These are phyloP conservation scores for Rhamnusium bicolor DNA, from an alignment of 2,888 invertebrate species.

Conservation along the genomic window DNA sequence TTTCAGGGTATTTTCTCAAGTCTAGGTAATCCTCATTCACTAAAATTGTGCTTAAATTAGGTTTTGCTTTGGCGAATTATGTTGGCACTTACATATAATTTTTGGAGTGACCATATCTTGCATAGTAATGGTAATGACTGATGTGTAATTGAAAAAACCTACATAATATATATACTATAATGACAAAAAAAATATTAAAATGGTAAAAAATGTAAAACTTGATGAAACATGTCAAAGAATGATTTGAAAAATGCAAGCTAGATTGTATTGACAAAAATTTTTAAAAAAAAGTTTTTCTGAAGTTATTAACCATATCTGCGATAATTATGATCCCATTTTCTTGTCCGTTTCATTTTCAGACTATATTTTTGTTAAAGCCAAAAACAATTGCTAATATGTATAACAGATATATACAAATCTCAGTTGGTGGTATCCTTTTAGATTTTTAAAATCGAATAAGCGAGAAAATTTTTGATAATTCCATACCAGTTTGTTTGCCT, in stretches of 20 bases:
- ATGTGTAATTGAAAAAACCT: neutral
- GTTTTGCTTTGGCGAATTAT: neutral
- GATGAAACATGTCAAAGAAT: constrained; percentile 20
- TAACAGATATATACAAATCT: too few species aligned
- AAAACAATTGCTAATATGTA: too few species aligned
- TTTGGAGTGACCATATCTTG: constrained; percentile 35
- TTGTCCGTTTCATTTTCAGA: neutral
- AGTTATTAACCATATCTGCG: too few species aligned
- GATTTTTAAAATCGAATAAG: too few species aligned
- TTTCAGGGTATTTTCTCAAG: constrained; percentile 41
- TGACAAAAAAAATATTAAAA: constrained; percentile 12
- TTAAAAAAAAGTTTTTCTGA: neutral
- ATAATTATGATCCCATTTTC: too few species aligned
- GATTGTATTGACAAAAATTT: neutral
- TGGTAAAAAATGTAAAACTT: constrained; percentile 3
- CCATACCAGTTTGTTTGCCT: too few species aligned
- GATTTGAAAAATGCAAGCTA: constrained; percentile 16
- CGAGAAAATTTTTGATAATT: too few species aligned
- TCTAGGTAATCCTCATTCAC: constrained; percentile 53
- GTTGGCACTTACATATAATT: constrained; percentile 44
- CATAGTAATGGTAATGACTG: neutral
- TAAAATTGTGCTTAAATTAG: constrained; percentile 35
- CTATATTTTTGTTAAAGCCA: neutral
- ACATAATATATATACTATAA: constrained; percentile 21
- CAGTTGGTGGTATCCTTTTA: too few species aligned